Conservation (phyloP, 2,797 vertebrate genomes). For the Myotis findleyi region DNA sequence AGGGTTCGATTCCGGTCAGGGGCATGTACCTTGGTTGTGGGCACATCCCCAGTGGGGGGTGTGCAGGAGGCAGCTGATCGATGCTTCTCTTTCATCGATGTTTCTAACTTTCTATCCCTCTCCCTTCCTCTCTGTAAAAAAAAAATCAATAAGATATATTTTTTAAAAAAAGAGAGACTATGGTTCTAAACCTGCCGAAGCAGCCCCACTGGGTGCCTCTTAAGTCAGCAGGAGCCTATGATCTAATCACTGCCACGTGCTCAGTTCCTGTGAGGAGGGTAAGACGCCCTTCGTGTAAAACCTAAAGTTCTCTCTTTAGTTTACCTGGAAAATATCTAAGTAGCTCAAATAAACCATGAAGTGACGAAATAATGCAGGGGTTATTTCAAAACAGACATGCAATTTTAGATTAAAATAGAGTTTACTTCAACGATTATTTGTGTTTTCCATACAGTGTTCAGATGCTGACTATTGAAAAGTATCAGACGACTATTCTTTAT, state of each 20-base stretch:
- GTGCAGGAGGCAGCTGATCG: too few relatives aligned
- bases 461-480: conserved; percentile 14
- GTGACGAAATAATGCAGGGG: not conserved
- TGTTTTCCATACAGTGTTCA: not conserved
- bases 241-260: conserved; percentile 72
- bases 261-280: conserved; percentile 63
- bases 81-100: too few relatives aligned
- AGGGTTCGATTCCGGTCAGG: too few relatives aligned
- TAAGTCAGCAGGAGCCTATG: conserved; percentile 70
- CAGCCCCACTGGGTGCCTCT: conserved; percentile 60
- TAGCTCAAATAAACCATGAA: conserved; percentile 46
- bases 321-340: conserved; percentile 62
- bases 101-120: too few relatives aligned
- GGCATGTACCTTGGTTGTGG: too few relatives aligned
- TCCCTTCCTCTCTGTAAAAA: too few relatives aligned
- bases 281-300: conserved; percentile 69
- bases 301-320: conserved; percentile 75
- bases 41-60: too few relatives aligned
- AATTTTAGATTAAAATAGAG: conserved; percentile 28
- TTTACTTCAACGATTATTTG: conserved; percentile 19
- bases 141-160: too few relatives aligned
- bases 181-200: not conserved
- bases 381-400: conserved; percentile 5
- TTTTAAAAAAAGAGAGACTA: not conserved
- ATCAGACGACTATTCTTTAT: conserved; percentile 41